Evolutionary conservation across 1,140 invertebrate species (phyloP).

Genomic region (Eumeta japonica): DNA sequence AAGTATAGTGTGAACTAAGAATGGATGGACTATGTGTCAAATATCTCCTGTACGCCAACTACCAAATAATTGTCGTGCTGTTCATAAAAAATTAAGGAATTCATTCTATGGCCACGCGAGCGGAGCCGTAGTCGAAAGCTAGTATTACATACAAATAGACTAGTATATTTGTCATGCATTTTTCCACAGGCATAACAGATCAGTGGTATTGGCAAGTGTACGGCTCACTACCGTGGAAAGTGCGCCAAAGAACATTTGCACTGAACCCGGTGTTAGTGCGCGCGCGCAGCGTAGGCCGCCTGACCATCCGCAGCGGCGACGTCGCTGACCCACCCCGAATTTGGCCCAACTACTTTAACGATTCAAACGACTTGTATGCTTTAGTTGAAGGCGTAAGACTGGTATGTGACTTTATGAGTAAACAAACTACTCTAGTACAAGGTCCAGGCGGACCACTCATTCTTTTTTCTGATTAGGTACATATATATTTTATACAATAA

Average conservation of each 20-base stretch:
- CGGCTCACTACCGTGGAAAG: conserved; percentile 38
- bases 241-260: conserved; percentile 57
- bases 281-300: conserved; percentile 72
- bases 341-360: conserved; percentile 74
- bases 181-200: conserved; percentile 59
- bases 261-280: conserved; percentile 71
- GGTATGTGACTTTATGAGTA: conserved; percentile 42
- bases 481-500: conserved; percentile 1
- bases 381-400: conserved; percentile 73
- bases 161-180: neutral
- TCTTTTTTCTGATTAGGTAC: no score
- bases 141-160: conserved; percentile 2
- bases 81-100: no score
- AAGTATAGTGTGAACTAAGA: no score
- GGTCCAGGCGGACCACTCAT: no score
- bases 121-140: no score
- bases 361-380: conserved; percentile 65
- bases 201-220: conserved; percentile 63
- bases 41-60: no score
- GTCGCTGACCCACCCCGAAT: conserved; percentile 74
- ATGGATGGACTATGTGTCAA: no score
- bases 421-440: no score
- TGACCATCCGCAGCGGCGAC: conserved; percentile 66
- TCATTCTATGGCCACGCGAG: no score
- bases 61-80: no score